Conservation (phyloP, 2,113 vertebrate species). For the Gorilla gorilla region DNA sequence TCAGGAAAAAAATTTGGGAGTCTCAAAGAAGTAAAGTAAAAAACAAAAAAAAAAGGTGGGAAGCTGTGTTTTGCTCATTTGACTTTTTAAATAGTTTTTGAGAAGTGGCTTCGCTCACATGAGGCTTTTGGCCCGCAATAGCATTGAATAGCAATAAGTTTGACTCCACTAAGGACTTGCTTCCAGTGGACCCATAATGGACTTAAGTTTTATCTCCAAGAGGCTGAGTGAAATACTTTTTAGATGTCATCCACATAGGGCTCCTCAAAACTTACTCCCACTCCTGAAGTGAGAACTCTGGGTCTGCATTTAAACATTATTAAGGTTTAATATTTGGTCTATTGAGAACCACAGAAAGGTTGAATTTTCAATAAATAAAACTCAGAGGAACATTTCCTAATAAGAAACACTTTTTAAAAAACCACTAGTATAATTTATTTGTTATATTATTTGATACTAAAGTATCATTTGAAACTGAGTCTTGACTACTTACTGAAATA, state of each 20-base stretch:
- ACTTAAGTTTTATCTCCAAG: neutral
- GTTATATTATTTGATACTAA: neutral
- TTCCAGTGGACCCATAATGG: neutral
- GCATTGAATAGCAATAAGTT: neutral
- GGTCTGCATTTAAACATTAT: neutral
- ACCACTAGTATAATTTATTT: neutral
- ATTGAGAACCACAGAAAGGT: neutral
- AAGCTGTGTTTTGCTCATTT: neutral
- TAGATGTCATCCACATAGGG: too few relatives aligned
- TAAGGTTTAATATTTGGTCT: neutral
- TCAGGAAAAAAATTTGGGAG: neutral
- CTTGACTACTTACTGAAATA: neutral
- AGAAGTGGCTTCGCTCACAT: neutral
- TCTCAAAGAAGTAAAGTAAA: neutral
- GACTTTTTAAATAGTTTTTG: slow-evolving; percentile 28
- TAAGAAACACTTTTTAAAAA: neutral
- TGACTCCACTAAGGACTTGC: neutral
- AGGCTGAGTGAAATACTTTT: neutral
- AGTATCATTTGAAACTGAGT: neutral
- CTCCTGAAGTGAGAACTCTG: neutral
- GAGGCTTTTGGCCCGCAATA: neutral
- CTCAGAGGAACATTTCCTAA: neutral
- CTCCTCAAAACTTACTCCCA: neutral
- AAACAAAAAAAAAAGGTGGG: neutral
- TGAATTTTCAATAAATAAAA: slow-evolving; percentile 27